Percentiles rank a stretch among this genome's conserved stretches.
Evolutionary conservation across 2,113 vertebrate species (phyloP).

Genomic region (Tympanuchus pallidicinctus): DNA sequence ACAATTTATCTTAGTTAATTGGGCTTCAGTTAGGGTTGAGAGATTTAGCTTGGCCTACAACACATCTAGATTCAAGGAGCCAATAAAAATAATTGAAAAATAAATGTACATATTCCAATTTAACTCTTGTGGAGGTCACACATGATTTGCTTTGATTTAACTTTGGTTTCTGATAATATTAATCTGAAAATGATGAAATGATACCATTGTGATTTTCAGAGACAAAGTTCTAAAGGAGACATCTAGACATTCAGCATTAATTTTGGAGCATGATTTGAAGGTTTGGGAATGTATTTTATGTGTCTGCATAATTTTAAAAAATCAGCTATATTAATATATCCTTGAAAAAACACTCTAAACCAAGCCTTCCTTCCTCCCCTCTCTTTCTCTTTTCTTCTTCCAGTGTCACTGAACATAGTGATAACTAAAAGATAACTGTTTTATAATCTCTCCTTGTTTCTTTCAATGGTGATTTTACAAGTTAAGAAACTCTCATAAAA

Average conservation of each 20-base stretch:
- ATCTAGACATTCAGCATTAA: background rate
- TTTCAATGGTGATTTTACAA: background rate
- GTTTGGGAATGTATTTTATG: background rate
- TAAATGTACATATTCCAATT: background rate
- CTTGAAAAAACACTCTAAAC: background rate
- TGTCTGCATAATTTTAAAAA: background rate
- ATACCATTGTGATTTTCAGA: background rate
- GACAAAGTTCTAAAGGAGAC: background rate
- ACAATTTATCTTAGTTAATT: constrained; percentile 64
- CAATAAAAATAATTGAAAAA: background rate
- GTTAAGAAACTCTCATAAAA: background rate
- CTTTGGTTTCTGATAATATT: constrained; percentile 11
- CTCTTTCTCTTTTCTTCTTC: background rate
- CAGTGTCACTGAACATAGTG: background rate
- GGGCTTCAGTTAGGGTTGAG: constrained; percentile 55
- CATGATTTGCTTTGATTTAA: constrained; percentile 26
- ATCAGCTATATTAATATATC: background rate
- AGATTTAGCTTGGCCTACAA: constrained; percentile 14
- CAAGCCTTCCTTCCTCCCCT: background rate
- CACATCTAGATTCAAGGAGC: background rate
- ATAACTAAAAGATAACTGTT: background rate
- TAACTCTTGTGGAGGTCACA: constrained; percentile 7
- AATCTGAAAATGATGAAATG: background rate
- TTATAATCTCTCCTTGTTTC: background rate
- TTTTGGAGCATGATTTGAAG: background rate